These are phyloP conservation scores for Platalea minor DNA, from an alignment of 2,797 vertebrate genomes.

Conservation along the genomic window DNA sequence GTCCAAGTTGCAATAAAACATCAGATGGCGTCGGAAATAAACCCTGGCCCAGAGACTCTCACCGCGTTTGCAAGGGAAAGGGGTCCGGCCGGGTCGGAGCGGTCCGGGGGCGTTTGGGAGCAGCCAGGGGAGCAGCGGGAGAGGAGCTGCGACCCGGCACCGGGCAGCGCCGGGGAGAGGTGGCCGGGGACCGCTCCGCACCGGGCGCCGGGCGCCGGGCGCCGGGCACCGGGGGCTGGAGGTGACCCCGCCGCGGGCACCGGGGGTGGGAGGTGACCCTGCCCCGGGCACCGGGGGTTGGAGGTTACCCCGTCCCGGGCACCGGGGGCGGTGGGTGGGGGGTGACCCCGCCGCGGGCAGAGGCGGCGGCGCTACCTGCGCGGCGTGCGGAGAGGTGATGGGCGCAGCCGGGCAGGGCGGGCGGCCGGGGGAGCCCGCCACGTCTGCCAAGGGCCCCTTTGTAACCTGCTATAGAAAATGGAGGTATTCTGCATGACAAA, in stretches of 20 bases:
- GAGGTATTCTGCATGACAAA: constrained; percentile 95
- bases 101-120: background rate
- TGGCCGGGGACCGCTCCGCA: background rate
- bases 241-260: background rate
- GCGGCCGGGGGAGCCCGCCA: background rate
- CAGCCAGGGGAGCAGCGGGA: background rate
- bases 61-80: background rate
- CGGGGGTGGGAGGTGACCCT: background rate
- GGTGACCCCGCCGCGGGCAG: background rate
- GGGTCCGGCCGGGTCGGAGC: rapidly evolving
- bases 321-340: no score
- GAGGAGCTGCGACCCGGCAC: background rate
- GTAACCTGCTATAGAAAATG: constrained; percentile 84
- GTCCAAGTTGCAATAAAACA: background rate
- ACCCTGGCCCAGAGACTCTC: background rate
- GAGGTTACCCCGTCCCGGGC: background rate
- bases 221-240: background rate
- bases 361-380: constrained; percentile 51
- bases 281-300: background rate
- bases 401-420: constrained; percentile 25
- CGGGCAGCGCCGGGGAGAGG: no score
- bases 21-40: background rate
- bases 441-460: constrained; percentile 77
- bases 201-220: background rate
- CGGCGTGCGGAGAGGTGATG: constrained; percentile 59